Base-by-base conservation (phyloP, 2,113 vertebrate genomes). In the Thalassoma bifasciatum region DNA sequence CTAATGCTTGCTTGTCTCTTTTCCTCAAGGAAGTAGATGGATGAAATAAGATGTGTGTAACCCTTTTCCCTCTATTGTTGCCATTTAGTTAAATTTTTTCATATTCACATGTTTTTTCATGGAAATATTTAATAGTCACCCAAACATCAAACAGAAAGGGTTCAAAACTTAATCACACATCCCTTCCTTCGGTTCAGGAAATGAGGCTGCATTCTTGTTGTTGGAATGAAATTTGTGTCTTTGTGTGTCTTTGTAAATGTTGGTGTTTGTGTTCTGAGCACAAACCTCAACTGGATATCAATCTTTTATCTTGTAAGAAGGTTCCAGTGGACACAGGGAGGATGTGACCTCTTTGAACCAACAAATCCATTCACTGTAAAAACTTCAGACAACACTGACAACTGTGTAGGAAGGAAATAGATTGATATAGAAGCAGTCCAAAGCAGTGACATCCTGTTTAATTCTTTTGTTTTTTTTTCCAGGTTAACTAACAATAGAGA, bases 371-470 rank as follows among this genome's bases (percentile, higher is more conserved):
- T 84, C 61, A 51, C 38, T 68, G 73, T 75, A 53, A 52, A 12
- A 70, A 37, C 44, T 21, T 72, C 8, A 62, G 26, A 46, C 26
- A 22, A 61, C 21, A 36, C 52, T 51, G 51, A 47, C 42, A 13
- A 66, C 54, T 62, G 71, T 38, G 17, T 24, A 14, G 63, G 68
- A 67, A 85, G 64, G 72, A 68, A 77, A 58, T 42, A 26, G 38
- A 2, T 86, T 72, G 77, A 72, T 85, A 69, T 74, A 71, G 80
- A 34, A 62, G 36, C 50, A 60, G n/a, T 66, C 69, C 65, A 61
- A 81, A 81, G 37, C 72, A 53, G 72, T 71, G n/a, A 71, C 82
- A 58, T 90, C 77, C 83, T 86, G 56, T 75, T 68, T 52, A 0
- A 59, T 40, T 64, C 64, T 19, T 52, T 16, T 63, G 24, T 46